Base-by-base conservation (phyloP, 1,140 invertebrate genomes). In the Drosophila melanica region DNA sequence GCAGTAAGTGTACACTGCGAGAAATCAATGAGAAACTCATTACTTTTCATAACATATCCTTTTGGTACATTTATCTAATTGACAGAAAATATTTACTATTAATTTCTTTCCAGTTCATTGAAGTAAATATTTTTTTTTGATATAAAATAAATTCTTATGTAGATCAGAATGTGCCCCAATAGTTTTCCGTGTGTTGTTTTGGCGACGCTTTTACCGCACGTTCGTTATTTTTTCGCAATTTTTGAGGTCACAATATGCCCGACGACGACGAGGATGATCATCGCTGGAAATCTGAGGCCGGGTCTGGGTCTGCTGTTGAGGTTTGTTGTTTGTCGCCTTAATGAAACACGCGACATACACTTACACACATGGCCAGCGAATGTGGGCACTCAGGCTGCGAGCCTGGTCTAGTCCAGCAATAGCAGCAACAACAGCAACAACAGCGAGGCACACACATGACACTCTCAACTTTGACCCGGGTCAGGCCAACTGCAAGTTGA, bases 131-230 rank as follows among this genome's bases (percentile, higher is more conserved):
- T 23, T 3, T 23, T 5, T 27, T 27, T 27, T 6, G 7, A 27
- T n/a, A 7, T 27, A 7, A 4, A 27, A 27, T 27, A 27, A 27
- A 4, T 27, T 27, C 23, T 27, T 27, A 27, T 7, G 7, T 27
- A 7, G 7, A 27, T 35, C 9, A 35, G 11, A 51, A 41, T 27
- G 37, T 3, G 23, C 23, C 4, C 4, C 10, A 27, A 45, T 35
- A 14, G 42, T 51, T 47, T 66, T 69, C 35, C 41, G 39, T 59
- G 84, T 85, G 75, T 70, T 53, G 59, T 70, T 86, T 89, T 89
- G 85, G 87, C 87, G 87, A 90, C 87, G 87, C 81, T 90, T 90
- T 90, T 90, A 90, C 87, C 87, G 77, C 87, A 90, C 81, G 87
- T 90, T 90, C 87, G 87, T 90, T 90, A 90, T 90, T 90, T 79